Base-by-base conservation (phyloP, 2,888 invertebrate species). In the Heliconius ismenius region DNA sequence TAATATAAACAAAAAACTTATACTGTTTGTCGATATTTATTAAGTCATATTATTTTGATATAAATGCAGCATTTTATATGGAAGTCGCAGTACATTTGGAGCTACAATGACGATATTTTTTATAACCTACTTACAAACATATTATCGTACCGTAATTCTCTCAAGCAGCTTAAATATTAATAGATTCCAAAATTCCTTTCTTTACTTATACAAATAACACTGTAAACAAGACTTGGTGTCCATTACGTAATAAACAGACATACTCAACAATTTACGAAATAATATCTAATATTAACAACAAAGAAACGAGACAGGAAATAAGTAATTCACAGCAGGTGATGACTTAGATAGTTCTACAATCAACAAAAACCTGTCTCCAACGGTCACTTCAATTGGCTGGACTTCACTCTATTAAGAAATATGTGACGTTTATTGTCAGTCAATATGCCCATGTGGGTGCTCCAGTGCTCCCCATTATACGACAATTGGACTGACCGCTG, bases 401-500 rank as follows among this genome's bases (percentile, higher is more conserved):
- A 79, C 80, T 43, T 64, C 70, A 65, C 76, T 76, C 87, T 91
- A 93, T 92, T 90, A 91, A 89, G 92, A 94, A 88, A 91, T 89
- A 93, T 93, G 92, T 92, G 92, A 90, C 90, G 85, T 92, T 91
- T 92, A 93, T 93, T 92, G 90, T 90, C 87, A 90, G 91, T 93
- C 93, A 93, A 93, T 94, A 92, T 85, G 87, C 89, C 88, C 89
- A 92, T 93, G 90, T 90, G 91, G 92, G 91, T 80, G 81, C 85
- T 88, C 83, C 81, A 88, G 85, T 80, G 80, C 85, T 88, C 83
- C 81, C 88, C 86, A 90, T 91, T 91, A 91, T 89, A 86, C 84
- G 86, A 82, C 92, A 92, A 92, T 92, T 91, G 91, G 86, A 83
- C 85, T 81, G 82, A 83, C 83, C 84, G 80, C 72, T 83, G 67